These are phyloP conservation scores for Cydia splendana DNA, from an alignment of 1,140 invertebrate species.

Conservation along the genomic window DNA sequence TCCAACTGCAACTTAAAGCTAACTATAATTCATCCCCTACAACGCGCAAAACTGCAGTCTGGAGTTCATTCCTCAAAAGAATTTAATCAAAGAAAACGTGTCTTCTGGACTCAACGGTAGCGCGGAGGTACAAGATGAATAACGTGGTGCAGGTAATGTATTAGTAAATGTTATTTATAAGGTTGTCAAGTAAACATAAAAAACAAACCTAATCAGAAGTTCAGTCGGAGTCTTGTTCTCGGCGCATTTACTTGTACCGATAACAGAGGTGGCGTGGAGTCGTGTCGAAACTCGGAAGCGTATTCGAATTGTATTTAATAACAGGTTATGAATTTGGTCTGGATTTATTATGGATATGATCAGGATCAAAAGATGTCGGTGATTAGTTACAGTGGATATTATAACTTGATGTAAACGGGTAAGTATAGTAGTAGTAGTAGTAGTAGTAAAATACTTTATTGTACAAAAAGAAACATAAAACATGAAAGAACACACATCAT, in stretches of 20 bases:
- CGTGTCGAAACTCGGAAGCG: constrained; percentile 4
- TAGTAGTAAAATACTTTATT: no score
- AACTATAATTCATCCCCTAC: constrained; percentile 4
- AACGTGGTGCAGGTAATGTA: constrained; percentile 27
- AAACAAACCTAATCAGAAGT: constrained; percentile 61
- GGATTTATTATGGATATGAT: no score
- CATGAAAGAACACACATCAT: no score
- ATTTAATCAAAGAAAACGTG: constrained; percentile 19
- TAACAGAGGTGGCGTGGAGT: constrained; percentile 45
- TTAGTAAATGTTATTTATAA: constrained; percentile 39
- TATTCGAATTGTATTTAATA: background rate
- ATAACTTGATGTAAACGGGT: no score
- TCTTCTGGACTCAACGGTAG: constrained; percentile 8
- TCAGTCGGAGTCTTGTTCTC: constrained; percentile 53
- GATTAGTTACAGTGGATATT: no score
- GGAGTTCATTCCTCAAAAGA: background rate
- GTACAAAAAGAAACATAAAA: no score
- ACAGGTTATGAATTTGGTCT: background rate
- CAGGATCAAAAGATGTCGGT: no score
- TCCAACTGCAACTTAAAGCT: background rate
- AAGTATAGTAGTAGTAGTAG: no score
- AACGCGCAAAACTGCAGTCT: background rate
- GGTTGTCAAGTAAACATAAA: constrained; percentile 47
- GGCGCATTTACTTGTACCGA: constrained; percentile 44
- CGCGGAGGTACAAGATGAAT: constrained; percentile 8